Base-by-base conservation (phyloP, 1,140 invertebrate genomes). In the Brachystomella parvula region DNA sequence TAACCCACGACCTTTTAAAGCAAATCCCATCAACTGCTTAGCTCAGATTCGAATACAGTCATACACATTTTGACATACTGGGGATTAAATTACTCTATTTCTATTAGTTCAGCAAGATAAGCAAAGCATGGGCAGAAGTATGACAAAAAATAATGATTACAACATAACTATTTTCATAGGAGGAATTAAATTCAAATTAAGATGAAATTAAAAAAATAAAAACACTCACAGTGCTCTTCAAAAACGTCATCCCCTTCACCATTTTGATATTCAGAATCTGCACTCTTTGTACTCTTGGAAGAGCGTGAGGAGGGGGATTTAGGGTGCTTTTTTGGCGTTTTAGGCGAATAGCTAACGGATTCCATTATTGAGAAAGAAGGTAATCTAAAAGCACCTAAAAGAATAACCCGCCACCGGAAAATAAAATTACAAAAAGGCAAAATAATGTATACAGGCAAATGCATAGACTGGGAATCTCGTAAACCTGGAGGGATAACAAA, bases 161-260 rank as follows among this genome's bases (percentile, higher is more conserved):
- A n/a, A n/a, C n/a, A n/a, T n/a, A n/a, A n/a, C n/a, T n/a, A n/a
- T n/a, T n/a, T n/a, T n/a, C n/a, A n/a, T n/a, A n/a, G n/a, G n/a
- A n/a, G n/a, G n/a, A n/a, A n/a, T n/a, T n/a, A n/a, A n/a, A n/a
- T n/a, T n/a, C n/a, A n/a, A n/a, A n/a, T n/a, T n/a, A n/a, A n/a
- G n/a, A n/a, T n/a, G n/a, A n/a, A n/a, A n/a, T 33, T 61, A 61
- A 31, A 61, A 61, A 63, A 63, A 49, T 47, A 21, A 21, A n/a
- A n/a, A n/a, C n/a, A 61, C 64, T 66, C 58, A 66, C 64, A 44
- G 32, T 58, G n/a, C 28, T 68, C 63, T 49, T 68, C 67, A 65
- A 64, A 61, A 61, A 56, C 32, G 47, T 65, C 67, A 59, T 65
- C 64, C 1, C 65, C 60, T 21, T 66, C 44, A 47, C 31, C 61